These are phyloP conservation scores for Semnopithecus entellus DNA, from an alignment of 2,113 vertebrate genomes.

Conservation along the genomic window DNA sequence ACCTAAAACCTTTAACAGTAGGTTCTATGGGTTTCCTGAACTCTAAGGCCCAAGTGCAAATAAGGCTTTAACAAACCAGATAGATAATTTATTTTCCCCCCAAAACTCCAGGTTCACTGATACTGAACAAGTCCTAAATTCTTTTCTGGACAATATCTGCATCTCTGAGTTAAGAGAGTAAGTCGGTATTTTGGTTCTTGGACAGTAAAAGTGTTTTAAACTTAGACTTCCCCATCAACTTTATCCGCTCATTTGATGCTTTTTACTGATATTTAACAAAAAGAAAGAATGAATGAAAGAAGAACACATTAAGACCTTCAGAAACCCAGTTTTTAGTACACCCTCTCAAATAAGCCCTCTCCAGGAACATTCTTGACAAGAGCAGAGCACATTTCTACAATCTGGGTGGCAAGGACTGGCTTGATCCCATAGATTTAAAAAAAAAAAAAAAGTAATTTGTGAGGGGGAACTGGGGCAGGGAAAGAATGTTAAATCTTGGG, in stretches of 20 bases:
- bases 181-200: background rate
- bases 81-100: background rate
- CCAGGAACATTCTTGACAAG: background rate
- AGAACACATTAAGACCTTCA: background rate
- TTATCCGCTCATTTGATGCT: background rate
- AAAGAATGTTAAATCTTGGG: background rate
- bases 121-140: background rate
- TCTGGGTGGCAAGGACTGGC: background rate
- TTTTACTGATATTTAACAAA: background rate
- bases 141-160: background rate
- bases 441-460: background rate
- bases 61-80: background rate
- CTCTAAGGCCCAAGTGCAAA: background rate
- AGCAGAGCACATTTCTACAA: background rate
- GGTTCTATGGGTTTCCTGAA: background rate
- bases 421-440: background rate
- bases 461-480: fast-evolving
- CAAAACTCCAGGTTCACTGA: background rate
- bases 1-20: background rate
- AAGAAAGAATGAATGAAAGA: background rate
- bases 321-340: background rate
- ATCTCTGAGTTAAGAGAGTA: background rate
- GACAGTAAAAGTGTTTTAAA: background rate
- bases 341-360: background rate
- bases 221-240: background rate